These are phyloP conservation scores for Bombus ignitus DNA, from an alignment of 1,140 invertebrate species.

Conservation along the genomic window DNA sequence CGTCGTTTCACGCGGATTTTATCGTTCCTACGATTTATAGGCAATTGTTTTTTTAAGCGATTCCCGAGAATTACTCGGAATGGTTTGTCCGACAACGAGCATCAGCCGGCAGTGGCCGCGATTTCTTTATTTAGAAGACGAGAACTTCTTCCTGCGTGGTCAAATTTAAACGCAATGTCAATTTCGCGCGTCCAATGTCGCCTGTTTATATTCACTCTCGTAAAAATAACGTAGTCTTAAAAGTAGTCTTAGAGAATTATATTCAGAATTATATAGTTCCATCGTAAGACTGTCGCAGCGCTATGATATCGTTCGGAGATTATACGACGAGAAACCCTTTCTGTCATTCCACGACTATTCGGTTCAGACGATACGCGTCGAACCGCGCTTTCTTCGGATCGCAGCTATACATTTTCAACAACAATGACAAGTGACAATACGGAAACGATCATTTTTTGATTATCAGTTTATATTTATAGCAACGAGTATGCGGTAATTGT, in stretches of 20 bases:
- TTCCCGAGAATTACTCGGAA: too few species aligned
- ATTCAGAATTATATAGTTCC: background rate
- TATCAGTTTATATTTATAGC: slow-evolving; percentile 21
- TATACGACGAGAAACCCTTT: too few species aligned
- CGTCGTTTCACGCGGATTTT: background rate
- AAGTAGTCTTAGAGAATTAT: background rate
- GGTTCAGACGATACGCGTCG: too few species aligned
- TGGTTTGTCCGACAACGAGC: background rate
- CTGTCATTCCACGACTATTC: too few species aligned
- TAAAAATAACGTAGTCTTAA: background rate
- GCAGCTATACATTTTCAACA: too few species aligned
- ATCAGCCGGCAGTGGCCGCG: too few species aligned
- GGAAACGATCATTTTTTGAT: too few species aligned
- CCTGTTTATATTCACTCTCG: background rate
- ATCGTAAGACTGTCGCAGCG: too few species aligned
- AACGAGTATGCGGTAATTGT: background rate
- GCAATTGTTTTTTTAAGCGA: background rate
- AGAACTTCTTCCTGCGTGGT: background rate
- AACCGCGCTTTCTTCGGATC: too few species aligned
- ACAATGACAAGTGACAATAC: too few species aligned
- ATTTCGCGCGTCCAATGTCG: background rate
- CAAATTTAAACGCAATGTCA: background rate
- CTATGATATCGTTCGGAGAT: too few species aligned
- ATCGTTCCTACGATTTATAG: fast-evolving
- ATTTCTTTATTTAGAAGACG: slow-evolving; percentile 1